Evolutionary conservation across 2,888 invertebrate genomes (phyloP), one percentile per base, ranked within the genome.

Genomic region (Tenthredo scrophulariae): DNA sequence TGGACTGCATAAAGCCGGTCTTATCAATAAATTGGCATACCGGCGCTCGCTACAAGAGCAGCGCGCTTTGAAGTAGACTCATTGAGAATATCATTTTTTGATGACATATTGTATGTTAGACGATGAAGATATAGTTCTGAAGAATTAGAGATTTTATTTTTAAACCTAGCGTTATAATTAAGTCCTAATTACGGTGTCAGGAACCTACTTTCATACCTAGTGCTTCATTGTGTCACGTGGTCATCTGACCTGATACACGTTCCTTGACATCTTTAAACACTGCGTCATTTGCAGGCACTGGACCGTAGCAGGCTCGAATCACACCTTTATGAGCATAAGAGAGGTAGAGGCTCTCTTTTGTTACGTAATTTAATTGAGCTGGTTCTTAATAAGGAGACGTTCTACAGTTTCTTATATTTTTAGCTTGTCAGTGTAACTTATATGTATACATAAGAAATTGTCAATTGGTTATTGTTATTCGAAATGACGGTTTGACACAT

Each of bases 181-280:
- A 62, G 13, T 67, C 67, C 26, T 67, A 26, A 67, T 67, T 67
- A 67, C 18, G 29, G 33, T 33, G 22, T 67, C 29, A 29, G 67
- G 18, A 67, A 33, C 67, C 22, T 29, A 33, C 67, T 33, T 67
- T 33, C 62, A 33, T 67, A 33, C 54, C 54, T 54, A 54, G 54
- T 54, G 67, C 29, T 67, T 33, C 26, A 74, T 43, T 37, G 9
- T 74, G 72, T 43, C 43, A 22, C 40, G 43, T 74, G 40, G 72
- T 22, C 77, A 67, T 67, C 54, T 29, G 54, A 29, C 54, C n/a
- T 77, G 43, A 74, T 74, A 54, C 13, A 62, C 37, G 80, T 80
- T 80, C 80, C 62, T 80, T 80, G 80, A 80, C 58, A 58, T 80
- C 58, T 77, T 77, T 77, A 54, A 54, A 77, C 50, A n/a, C 50